These are phyloP conservation scores for Trimorus sp. DNA, from an alignment of 2,888 invertebrate species.

Conservation along the genomic window DNA sequence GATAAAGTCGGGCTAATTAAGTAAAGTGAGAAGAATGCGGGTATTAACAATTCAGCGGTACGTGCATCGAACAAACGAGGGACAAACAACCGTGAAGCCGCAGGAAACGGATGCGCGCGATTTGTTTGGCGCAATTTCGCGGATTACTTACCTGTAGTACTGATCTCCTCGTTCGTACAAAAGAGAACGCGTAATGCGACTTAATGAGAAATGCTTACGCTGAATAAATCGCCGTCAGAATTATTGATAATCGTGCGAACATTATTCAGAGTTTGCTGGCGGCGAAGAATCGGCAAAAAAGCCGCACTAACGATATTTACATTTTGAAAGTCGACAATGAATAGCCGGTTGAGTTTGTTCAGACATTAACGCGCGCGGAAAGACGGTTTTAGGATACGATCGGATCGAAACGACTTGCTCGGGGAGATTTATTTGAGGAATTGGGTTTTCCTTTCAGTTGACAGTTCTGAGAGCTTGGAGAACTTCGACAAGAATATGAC, in stretches of 20 bases:
- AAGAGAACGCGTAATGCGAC: conserved; percentile 17
- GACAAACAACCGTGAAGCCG: conserved; percentile 11
- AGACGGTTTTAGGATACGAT: too few relatives aligned
- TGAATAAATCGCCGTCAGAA: conserved; percentile 30
- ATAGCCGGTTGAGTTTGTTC: too few relatives aligned
- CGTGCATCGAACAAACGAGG: conserved; percentile 31
- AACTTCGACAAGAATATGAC: conserved; percentile 45
- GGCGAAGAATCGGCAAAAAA: too few relatives aligned
- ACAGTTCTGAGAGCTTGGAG: conserved; percentile 48
- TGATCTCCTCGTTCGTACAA: conserved; percentile 37
- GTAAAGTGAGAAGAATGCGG: conserved; percentile 36
- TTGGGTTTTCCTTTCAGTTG: conserved; percentile 42
- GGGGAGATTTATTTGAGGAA: conserved; percentile 24
- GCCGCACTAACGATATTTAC: too few relatives aligned
- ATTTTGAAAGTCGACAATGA: too few relatives aligned
- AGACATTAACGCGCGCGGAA: too few relatives aligned
- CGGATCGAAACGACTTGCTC: neutral
- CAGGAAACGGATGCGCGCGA: conserved; percentile 27
- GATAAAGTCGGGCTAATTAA: conserved; percentile 17
- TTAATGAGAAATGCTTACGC: conserved; percentile 32
- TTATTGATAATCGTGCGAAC: conserved; percentile 13
- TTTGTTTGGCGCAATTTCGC: conserved; percentile 37
- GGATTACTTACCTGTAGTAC: conserved; percentile 33
- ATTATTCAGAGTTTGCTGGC: too few relatives aligned
- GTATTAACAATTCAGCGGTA: conserved; percentile 44